These are phyloP conservation scores for Drosophila suzukii DNA, from an alignment of 1,140 invertebrate species.

Conservation along the genomic window DNA sequence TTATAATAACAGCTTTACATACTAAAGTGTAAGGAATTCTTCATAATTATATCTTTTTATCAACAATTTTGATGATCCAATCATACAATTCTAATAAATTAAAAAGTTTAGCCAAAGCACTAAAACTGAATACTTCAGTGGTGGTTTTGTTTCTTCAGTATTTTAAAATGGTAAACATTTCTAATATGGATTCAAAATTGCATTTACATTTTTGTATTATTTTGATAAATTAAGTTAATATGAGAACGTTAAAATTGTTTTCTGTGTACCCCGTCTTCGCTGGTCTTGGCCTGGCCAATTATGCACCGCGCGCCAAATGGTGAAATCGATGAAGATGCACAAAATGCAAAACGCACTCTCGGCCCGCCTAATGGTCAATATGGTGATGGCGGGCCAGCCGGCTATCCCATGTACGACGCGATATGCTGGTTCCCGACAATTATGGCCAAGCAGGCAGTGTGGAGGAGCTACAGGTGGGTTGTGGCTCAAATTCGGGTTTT, in stretches of 20 bases:
- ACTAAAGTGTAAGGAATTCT: no score
- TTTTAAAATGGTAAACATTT: no score
- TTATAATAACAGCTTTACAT: no score
- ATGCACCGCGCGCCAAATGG: conserved; percentile 77
- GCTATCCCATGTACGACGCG: conserved; percentile 43
- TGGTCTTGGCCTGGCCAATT: conserved; percentile 69
- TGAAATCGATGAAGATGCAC: conserved; percentile 82
- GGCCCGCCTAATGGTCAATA: conserved; percentile 75
- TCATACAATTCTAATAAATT: no score
- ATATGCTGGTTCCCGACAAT: conserved; percentile 74
- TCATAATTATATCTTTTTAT: no score
- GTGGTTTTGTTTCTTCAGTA: no score
- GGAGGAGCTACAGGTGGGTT: conserved; percentile 62
- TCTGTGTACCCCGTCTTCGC: conserved; percentile 13
- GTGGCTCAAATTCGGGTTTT: conserved; percentile 45
- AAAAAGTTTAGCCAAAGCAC: no score
- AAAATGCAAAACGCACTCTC: conserved; percentile 80
- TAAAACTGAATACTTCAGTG: no score
- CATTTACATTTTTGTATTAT: no score
- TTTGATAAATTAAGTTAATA: neutral
- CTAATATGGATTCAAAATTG: no score
- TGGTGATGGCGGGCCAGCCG: conserved; percentile 59
- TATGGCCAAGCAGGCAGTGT: conserved; percentile 67
- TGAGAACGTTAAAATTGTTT: neutral
- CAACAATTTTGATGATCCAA: no score